Base-by-base conservation (phyloP, 2,888 invertebrate species). In the Caenorhabditis virilis region DNA sequence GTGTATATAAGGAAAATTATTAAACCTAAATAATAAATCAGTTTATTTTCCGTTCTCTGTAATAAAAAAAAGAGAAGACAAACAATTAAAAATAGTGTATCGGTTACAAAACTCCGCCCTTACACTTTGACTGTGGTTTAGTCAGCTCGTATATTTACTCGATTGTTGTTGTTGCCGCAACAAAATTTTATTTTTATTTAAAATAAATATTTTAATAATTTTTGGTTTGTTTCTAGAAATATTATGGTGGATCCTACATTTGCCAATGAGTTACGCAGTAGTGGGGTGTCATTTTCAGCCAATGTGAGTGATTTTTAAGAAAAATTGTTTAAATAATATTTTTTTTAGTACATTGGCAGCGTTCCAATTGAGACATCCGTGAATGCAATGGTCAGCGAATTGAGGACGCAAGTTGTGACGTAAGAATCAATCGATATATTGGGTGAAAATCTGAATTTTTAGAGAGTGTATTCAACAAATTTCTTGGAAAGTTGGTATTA, bases 311-410 rank as follows among this genome's bases (percentile, higher is more conserved):
- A 46, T 48, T 48, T 48, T 38, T 22, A 35, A 25, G 26, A 25
- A 47, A 47, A 33, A 9, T 33, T 7, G 6, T 20, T 18, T 16
- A 9, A 47, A 47, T 22, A 5, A 48, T n/a, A 22, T 6, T 36
- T 36, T 46, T 50, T 64, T 18, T 57, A 69, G 69, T 69, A 65
- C 41, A 42, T 69, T 27, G 69, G 69, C 18, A 65, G 59, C 22
- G 49, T 69, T 20, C 65, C 62, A 20, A 57, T 69, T 11, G 35
- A 55, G n/a, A 57, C 51, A 27, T 65, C 69, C 2, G 35, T 65
- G 15, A 55, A 39, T 30, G 52, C 35, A 15, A 65, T 69, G 69
- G 56, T 56, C 1, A 9, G 20, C 13, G 56, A 65, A n/a, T 46
- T 60, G 45, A 33, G 65, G 18, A 27, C 43, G n/a, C 59, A 60